Evolutionary conservation across 1,140 invertebrate species (phyloP).

Genomic region (Heliconius melpomene): DNA sequence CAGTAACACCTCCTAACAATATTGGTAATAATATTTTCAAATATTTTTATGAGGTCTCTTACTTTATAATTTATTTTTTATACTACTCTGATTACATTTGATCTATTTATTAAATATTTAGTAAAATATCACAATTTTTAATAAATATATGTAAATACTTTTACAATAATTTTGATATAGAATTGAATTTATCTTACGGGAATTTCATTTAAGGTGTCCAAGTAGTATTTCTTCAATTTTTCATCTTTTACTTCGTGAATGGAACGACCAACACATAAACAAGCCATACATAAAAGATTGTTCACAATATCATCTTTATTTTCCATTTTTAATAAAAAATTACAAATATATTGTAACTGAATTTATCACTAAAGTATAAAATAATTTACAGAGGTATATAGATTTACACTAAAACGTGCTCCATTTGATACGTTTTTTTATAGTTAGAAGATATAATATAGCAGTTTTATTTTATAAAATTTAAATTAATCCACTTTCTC

Average conservation of each 20-base stretch:
- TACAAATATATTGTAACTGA: background rate
- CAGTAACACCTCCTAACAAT: too few relatives aligned
- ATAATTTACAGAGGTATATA: background rate
- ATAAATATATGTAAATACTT: background rate
- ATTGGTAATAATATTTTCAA: too few relatives aligned
- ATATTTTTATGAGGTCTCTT: too few relatives aligned
- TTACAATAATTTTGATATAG: background rate
- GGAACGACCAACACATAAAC: conserved; percentile 58
- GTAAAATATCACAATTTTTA: background rate
- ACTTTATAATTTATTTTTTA: too few relatives aligned
- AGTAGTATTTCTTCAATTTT: conserved; percentile 57
- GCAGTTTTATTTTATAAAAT: background rate
- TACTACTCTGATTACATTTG: too few relatives aligned
- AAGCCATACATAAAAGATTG: conserved; percentile 62
- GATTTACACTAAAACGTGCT: background rate
- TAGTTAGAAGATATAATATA: background rate
- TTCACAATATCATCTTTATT: conserved; percentile 45
- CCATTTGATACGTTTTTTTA: background rate
- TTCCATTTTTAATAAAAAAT: conserved; percentile 47
- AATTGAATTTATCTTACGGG: conserved; percentile 51
- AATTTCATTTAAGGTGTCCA: conserved; percentile 60
- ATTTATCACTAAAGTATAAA: background rate
- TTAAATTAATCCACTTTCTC: conserved; percentile 10
- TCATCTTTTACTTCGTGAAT: conserved; percentile 50
- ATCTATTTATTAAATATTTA: too few relatives aligned